Conservation (phyloP, 1,140 invertebrate species). For the Anthonomus grandis region DNA sequence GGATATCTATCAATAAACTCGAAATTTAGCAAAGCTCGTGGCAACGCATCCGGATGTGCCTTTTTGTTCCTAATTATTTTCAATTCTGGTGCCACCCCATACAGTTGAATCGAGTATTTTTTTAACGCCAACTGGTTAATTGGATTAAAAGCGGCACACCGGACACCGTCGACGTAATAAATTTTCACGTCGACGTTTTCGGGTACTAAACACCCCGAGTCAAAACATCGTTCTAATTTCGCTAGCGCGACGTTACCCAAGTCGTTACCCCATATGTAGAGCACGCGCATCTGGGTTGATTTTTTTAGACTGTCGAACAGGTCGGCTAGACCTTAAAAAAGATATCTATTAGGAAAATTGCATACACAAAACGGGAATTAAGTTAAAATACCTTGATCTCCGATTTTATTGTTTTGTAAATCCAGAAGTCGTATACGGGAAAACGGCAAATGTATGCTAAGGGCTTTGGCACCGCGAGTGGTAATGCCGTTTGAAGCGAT, state of each 20-base stretch:
- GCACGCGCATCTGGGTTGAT: slow-evolving; percentile 48
- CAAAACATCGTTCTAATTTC: slow-evolving; percentile 53
- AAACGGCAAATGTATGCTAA: slow-evolving; percentile 53
- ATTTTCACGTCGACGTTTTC: slow-evolving; percentile 55
- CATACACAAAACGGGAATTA: too few species aligned
- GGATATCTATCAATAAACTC: slow-evolving; percentile 35
- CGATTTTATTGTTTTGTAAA: slow-evolving; percentile 36
- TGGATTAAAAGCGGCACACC: slow-evolving; percentile 54
- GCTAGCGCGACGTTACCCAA: slow-evolving; percentile 25
- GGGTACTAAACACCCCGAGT: slow-evolving; percentile 51
- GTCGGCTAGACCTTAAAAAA: slow-evolving; percentile 33
- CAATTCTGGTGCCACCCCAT: slow-evolving; percentile 36
- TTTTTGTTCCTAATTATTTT: slow-evolving; percentile 39
- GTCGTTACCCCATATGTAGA: slow-evolving; percentile 57
- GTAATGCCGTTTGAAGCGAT: slow-evolving; percentile 55
- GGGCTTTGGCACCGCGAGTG: slow-evolving; percentile 51
- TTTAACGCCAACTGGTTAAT: slow-evolving; percentile 39
- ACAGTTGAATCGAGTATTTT: slow-evolving; percentile 37
- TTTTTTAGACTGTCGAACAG: slow-evolving; percentile 57
- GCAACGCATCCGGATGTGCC: slow-evolving; percentile 19
- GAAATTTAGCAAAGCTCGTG: slow-evolving; percentile 30
- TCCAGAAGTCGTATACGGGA: slow-evolving; percentile 56
- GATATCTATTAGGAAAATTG: too few species aligned
- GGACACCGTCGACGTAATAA: slow-evolving; percentile 52
- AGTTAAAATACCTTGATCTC: slow-evolving; percentile 1